Base-by-base conservation (phyloP, 1,140 invertebrate genomes). In the Cotesia glomerata region DNA sequence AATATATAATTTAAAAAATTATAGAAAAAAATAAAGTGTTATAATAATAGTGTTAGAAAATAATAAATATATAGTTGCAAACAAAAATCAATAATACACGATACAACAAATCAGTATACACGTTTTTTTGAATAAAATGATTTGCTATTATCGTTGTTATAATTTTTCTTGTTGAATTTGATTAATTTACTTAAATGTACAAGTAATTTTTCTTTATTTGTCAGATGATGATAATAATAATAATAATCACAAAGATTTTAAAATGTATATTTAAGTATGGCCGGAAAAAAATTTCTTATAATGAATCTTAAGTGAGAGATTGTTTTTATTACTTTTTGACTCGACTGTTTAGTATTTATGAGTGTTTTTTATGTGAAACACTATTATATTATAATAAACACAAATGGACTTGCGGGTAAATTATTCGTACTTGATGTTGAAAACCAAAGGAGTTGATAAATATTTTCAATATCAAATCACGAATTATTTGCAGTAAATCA, bases 321-420 rank as follows among this genome's bases (percentile, higher is more conserved):
- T 83, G 81, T 82, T 80, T 78, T 80, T 78, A 82, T 84, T 84
- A 84, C 83, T 84, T 85, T 85, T 84, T 73, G 81, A 84, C 81
- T 84, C 79, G 79, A 85, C 80, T 83, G 78, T 84, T 85, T 81
- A 82, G 77, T 81, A 81, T 82, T 80, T 80, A 80, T 76, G 76
- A 81, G 79, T 79, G 78, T 83, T 84, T 84, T 75, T 82, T 83
- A 83, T 82, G 81, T 83, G 75, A 83, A 81, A 81, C n/a, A 39
- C 14, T 64, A 82, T 79, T 78, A 69, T 77, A 84, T 80, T 75
- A 74, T 74, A 80, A 78, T 74, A 52, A 74, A 70, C 69, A 59
- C 54, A 45, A 45, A 45, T 45, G 39, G 39, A 45, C 35, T 59
- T 56, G 49, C 51, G 39, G 64, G 35, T 14, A 11, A 70, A 70